These are phyloP conservation scores for Sphaeramia orbicularis DNA, from an alignment of 2,797 vertebrate species.

Conservation along the genomic window DNA sequence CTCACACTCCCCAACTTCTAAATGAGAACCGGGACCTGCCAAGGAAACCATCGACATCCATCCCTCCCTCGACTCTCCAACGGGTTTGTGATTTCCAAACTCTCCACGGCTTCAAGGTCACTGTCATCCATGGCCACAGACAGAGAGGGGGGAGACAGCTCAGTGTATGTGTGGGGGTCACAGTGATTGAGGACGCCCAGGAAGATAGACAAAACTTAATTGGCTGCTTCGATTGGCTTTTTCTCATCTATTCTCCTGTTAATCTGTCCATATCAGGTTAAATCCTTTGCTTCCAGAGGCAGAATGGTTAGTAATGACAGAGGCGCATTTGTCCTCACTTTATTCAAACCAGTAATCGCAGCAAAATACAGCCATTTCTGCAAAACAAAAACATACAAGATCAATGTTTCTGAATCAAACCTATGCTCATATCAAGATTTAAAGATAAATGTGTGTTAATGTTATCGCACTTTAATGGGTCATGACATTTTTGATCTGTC, in stretches of 20 bases:
- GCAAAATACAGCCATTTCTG: too few species aligned
- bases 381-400: too few species aligned
- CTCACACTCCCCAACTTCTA: constrained; percentile 36
- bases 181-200: constrained; percentile 9
- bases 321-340: background rate
- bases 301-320: background rate
- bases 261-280: background rate
- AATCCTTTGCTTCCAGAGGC: background rate
- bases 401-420: too few species aligned
- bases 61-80: constrained; percentile 62
- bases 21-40: constrained; percentile 39
- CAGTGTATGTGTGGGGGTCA: background rate
- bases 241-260: constrained; percentile 14
- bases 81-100: constrained; percentile 67
- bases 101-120: constrained; percentile 65
- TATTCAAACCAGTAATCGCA: background rate
- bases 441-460: too few species aligned
- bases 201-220: constrained; percentile 22
- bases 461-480: too few species aligned
- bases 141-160: background rate
- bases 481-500: too few species aligned
- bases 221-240: constrained; percentile 11
- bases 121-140: constrained; percentile 14
- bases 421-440: too few species aligned
- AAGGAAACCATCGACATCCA: constrained; percentile 58